phyloP scores from a whole-genome alignment of 2,888 invertebrate species.

The Ditylenchus weischeri region DNA sequence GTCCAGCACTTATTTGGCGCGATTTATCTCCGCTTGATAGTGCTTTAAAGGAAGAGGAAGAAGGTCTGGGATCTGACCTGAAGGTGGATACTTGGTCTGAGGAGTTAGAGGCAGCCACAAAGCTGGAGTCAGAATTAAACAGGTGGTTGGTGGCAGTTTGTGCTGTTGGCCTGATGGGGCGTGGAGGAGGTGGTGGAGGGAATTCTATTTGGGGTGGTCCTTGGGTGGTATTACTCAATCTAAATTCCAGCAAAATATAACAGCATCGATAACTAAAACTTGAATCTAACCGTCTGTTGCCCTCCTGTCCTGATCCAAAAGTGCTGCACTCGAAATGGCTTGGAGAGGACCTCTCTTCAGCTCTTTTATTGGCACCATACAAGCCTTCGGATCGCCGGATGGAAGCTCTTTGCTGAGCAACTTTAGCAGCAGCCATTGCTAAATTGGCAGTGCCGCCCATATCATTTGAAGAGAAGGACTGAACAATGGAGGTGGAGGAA shows the following conservation, averaged over 20 bases:
- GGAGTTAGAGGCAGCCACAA: neutral
- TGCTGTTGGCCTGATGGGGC: slow-evolving; percentile 17
- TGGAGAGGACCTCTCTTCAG: too few species aligned
- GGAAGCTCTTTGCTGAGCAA: slow-evolving; percentile 19
- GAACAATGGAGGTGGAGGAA: neutral
- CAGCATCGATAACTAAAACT: too few species aligned
- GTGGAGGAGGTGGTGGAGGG: slow-evolving; percentile 39
- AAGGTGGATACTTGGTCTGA: slow-evolving; percentile 34
- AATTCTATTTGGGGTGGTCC: slow-evolving; percentile 37
- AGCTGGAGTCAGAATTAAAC: neutral
- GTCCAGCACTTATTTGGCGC: slow-evolving; percentile 10
- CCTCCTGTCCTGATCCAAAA: too few species aligned
- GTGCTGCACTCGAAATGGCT: too few species aligned
- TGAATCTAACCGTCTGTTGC: too few species aligned
- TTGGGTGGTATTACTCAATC: slow-evolving; percentile 6
- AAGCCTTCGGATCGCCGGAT: slow-evolving; percentile 1
- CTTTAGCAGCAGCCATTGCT: slow-evolving; percentile 25
- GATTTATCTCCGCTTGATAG: slow-evolving; percentile 9
- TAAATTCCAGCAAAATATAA: neutral
- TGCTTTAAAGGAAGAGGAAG: slow-evolving; percentile 6
- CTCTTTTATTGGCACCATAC: too few species aligned
- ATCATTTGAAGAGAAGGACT: neutral
- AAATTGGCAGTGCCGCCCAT: slow-evolving; percentile 1
- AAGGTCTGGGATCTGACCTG: slow-evolving; percentile 7
- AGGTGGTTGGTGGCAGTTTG: slow-evolving; percentile 8